Conservation (phyloP, 2,113 vertebrate genomes). For the Tragelaphus imberbis region DNA sequence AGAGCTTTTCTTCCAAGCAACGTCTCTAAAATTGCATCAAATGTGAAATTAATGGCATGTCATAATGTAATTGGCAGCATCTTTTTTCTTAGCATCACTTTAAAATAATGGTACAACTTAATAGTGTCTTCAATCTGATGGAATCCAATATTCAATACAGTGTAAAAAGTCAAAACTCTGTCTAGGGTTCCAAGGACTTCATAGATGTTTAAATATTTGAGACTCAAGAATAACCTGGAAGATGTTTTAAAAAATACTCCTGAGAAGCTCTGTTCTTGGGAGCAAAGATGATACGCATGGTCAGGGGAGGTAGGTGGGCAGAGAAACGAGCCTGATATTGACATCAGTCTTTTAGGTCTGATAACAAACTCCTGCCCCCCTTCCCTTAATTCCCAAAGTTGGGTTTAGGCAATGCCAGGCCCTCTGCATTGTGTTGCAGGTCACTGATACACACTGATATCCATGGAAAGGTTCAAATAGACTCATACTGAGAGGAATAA, state of each 20-base stretch:
- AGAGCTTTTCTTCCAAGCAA: neutral
- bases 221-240: neutral
- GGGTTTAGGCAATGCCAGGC: neutral
- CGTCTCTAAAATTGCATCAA: constrained; percentile 1
- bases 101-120: neutral
- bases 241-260: neutral
- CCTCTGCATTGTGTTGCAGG: neutral
- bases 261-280: neutral
- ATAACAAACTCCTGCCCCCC: neutral
- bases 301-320: neutral
- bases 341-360: neutral
- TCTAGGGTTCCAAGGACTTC: neutral
- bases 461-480: neutral
- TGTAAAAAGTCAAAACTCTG: neutral
- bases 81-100: neutral
- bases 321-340: neutral
- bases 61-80: constrained; percentile 6
- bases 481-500: neutral
- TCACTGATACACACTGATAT: neutral
- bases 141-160: neutral
- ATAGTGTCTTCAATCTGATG: neutral
- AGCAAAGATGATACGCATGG: neutral
- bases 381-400: neutral
- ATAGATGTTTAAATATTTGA: neutral
- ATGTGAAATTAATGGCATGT: neutral